Evolutionary conservation across 2,113 vertebrate genomes (phyloP), one percentile per base, ranked within the genome.

Genomic region (Epinephelus lanceolatus): DNA sequence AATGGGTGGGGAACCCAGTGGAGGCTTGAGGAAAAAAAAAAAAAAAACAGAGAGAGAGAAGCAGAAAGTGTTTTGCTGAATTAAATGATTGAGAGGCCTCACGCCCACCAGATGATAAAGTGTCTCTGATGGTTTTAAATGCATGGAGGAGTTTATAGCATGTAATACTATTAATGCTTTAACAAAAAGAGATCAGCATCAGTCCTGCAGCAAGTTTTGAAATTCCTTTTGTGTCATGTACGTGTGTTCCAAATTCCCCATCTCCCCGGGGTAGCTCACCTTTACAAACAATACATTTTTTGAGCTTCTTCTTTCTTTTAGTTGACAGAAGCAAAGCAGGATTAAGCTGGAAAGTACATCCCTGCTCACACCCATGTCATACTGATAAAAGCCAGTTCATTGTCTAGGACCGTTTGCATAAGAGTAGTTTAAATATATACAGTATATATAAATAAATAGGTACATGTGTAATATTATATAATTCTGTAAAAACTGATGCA

Each of bases 1-100:
- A 65, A 49, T 70, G 87, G 89, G 92, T 72, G 86, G n/a, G 77
- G 75, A 81, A 63, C 51, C 21, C 30, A 2, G 15, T 5, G 14
- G 18, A 19, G 18, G 42, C 42, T 45, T 45, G 42, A 12, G 42
- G 3, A 53, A 30, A 33, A 27, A 61, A 23, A 42, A 60, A 49
- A 0, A 15, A 2, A 65, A 1, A 18, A 0, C 27, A 27, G 27
- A 9, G 33, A 37, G 33, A 37, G 1, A 33, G 42, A 14, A 25
- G 49, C 57, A 84, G 9, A 37, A 27, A 42, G 8, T 61, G 5
- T 61, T 45, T 55, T 69, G 61, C 40, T 8, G 40, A 6, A 45
- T 51, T 37, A 25, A 52, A 51, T 65, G 25, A 81, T 12, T 53
- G 9, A 40, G 17, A 62, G 0, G 59, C 5, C 5, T 78, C 9